These are phyloP conservation scores for Nothobranchius furzeri DNA, from an alignment of 2,113 vertebrate species.

Conservation along the genomic window DNA sequence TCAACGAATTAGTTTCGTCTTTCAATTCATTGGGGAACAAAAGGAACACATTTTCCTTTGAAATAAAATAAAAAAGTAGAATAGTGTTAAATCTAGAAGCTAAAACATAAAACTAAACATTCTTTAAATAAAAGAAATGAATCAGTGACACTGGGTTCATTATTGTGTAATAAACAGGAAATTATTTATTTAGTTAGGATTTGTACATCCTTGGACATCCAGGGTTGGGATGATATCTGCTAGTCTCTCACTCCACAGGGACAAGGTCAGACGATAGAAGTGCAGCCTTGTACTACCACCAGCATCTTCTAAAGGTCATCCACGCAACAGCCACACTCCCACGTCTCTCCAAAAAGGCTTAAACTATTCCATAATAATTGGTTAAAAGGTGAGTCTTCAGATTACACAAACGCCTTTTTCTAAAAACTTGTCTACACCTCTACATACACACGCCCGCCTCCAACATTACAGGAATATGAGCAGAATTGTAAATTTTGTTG, in stretches of 20 bases:
- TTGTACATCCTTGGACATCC: conserved; percentile 30
- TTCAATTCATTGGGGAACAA: not conserved
- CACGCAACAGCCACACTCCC: not conserved
- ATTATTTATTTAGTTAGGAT: not conserved
- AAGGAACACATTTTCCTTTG: too few relatives aligned
- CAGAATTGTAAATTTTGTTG: not conserved
- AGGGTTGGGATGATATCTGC: conserved; percentile 37
- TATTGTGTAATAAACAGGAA: not conserved
- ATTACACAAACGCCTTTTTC: too few relatives aligned
- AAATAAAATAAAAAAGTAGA: too few relatives aligned
- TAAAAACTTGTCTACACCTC: not conserved
- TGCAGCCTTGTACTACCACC: not conserved
- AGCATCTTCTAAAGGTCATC: conserved; percentile 38
- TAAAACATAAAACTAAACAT: too few relatives aligned
- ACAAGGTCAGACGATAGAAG: conserved; percentile 48
- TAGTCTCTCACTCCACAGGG: conserved; percentile 6
- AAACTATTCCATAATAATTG: conserved; percentile 8
- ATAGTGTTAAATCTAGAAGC: too few relatives aligned
- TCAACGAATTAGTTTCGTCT: not conserved
- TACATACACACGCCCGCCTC: not conserved
- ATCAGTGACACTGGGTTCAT: not conserved
- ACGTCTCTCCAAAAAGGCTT: not conserved
- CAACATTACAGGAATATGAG: not conserved
- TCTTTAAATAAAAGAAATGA: not conserved
- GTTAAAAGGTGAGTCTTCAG: not conserved